These are phyloP conservation scores for Brachionus koreanus DNA, from an alignment of 1,140 invertebrate species.

Conservation along the genomic window DNA sequence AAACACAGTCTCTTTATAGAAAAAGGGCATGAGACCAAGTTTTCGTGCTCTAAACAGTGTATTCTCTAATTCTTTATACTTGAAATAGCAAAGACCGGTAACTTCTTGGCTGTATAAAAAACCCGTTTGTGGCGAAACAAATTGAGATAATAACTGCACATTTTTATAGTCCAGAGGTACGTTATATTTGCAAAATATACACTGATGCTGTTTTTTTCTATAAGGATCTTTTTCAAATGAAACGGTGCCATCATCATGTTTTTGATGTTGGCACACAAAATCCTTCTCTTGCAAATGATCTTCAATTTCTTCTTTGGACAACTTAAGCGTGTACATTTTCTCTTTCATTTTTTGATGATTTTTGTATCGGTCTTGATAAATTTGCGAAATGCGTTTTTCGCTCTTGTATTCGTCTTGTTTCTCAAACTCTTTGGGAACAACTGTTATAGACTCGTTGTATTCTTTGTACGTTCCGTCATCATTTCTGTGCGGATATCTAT, in stretches of 20 bases:
- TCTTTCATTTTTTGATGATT: slow-evolving; percentile 15
- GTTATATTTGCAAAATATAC: slow-evolving; percentile 41
- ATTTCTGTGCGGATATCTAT: slow-evolving; percentile 20
- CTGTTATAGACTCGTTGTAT: slow-evolving; percentile 32
- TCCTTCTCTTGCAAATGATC: background rate
- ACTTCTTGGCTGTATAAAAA: slow-evolving; percentile 34
- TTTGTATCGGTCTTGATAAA: slow-evolving; percentile 23
- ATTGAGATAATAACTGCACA: slow-evolving; percentile 23
- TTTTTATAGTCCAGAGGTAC: slow-evolving; percentile 42
- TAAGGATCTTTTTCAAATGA: slow-evolving; percentile 2
- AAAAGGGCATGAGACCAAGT: slow-evolving; percentile 35
- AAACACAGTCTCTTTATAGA: slow-evolving; percentile 25
- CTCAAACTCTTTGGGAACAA: slow-evolving; percentile 29
- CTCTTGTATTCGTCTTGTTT: slow-evolving; percentile 22
- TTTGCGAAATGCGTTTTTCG: background rate
- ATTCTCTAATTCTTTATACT: slow-evolving; percentile 39
- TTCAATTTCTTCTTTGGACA: background rate
- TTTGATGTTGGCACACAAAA: background rate
- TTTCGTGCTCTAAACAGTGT: slow-evolving; percentile 8
- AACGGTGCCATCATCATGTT: background rate
- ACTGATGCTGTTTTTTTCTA: slow-evolving; percentile 9
- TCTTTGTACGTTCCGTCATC: slow-evolving; percentile 35
- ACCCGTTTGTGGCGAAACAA: slow-evolving; percentile 45
- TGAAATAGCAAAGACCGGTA: slow-evolving; percentile 32
- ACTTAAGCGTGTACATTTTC: background rate